Conservation (phyloP, 1,140 invertebrate species). For the Lasaia peninsularis region DNA sequence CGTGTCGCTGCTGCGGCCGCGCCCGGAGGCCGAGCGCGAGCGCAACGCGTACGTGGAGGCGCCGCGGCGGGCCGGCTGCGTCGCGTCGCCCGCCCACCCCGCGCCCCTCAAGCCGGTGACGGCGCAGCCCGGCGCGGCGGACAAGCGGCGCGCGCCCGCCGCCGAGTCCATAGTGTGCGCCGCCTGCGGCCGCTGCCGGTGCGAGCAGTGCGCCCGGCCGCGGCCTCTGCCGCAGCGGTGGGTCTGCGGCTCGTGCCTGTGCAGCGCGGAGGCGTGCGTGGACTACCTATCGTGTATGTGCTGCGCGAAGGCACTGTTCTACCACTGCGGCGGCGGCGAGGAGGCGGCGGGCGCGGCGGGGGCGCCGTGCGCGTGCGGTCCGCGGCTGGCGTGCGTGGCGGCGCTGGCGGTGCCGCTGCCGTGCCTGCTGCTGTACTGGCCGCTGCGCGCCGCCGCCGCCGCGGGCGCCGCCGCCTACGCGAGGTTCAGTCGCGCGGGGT, state of each 20-base stretch:
- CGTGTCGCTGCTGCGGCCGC: slow-evolving; percentile 84
- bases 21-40: slow-evolving; percentile 86
- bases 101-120: slow-evolving; percentile 68
- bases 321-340: slow-evolving; percentile 90
- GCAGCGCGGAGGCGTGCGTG: slow-evolving; percentile 90
- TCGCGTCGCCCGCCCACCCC: slow-evolving; percentile 77
- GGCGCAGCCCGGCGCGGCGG: slow-evolving; percentile 60
- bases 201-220: slow-evolving; percentile 91
- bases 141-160: slow-evolving; percentile 65
- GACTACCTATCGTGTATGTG: slow-evolving; percentile 95
- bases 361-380: slow-evolving; percentile 88
- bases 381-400: slow-evolving; percentile 91
- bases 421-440: slow-evolving; percentile 95
- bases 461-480: slow-evolving; percentile 90
- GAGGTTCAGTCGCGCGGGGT: slow-evolving; percentile 82
- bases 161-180: slow-evolving; percentile 88
- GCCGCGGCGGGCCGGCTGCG: slow-evolving; percentile 64
- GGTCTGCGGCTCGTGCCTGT: slow-evolving; percentile 92
- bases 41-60: slow-evolving; percentile 93
- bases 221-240: slow-evolving; percentile 90
- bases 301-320: slow-evolving; percentile 94
- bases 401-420: slow-evolving; percentile 89
- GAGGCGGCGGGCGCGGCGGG: slow-evolving; percentile 82
- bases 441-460: slow-evolving; percentile 87
- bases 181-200: slow-evolving; percentile 90